These are phyloP conservation scores for Gallinago stenura DNA, from an alignment of 2,797 vertebrate genomes.

Conservation along the genomic window DNA sequence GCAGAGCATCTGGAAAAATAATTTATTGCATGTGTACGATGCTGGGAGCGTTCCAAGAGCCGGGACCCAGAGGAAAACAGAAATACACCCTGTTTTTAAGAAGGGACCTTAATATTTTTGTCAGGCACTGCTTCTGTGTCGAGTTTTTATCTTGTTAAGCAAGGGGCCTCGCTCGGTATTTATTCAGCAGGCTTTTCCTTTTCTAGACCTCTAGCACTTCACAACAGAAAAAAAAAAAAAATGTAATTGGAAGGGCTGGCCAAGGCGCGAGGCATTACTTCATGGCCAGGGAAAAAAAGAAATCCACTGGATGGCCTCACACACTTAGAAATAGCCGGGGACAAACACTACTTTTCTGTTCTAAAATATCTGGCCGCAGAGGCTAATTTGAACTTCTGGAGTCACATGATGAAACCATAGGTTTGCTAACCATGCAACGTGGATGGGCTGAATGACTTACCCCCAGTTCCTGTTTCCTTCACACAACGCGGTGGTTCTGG, in stretches of 20 bases:
- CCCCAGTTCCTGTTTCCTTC: slow-evolving; percentile 45
- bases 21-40: background rate
- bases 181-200: slow-evolving; percentile 16
- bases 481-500: slow-evolving; percentile 12
- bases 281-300: background rate
- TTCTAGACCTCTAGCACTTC: slow-evolving; percentile 22
- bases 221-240: slow-evolving; percentile 31
- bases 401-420: slow-evolving; percentile 69
- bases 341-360: slow-evolving; percentile 64
- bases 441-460: slow-evolving; percentile 61
- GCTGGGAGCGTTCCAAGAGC: background rate
- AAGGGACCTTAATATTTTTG: background rate
- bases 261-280: background rate
- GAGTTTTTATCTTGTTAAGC: background rate
- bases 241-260: background rate
- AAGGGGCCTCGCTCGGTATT: background rate
- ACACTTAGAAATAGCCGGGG: slow-evolving; percentile 34
- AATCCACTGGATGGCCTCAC: slow-evolving; percentile 67
- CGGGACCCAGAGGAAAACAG: background rate
- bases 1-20: background rate
- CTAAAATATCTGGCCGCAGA: slow-evolving; percentile 29
- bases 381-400: slow-evolving; percentile 46
- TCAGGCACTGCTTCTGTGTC: background rate
- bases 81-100: background rate
- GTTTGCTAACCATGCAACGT: slow-evolving; percentile 52